Evolutionary conservation across 1,140 invertebrate genomes (phyloP).

Genomic region (Drosophila malerkotliana): DNA sequence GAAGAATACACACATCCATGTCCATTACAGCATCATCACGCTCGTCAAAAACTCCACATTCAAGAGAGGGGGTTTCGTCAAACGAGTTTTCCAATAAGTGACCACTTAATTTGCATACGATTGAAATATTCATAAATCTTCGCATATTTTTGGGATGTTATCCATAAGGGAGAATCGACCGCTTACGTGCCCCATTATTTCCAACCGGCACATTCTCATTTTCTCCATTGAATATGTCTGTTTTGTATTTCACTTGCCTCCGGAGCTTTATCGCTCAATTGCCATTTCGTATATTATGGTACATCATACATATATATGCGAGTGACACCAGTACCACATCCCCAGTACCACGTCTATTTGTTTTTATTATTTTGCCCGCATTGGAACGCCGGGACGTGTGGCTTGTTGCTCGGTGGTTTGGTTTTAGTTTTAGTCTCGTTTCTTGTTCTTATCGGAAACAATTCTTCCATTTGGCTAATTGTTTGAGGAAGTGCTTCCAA

Average conservation of each 20-base stretch:
- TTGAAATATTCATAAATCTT: constrained; percentile 47
- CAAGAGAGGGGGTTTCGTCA: constrained; percentile 3
- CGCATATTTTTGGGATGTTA: constrained; percentile 31
- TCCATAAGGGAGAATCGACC: constrained; percentile 23
- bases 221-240: constrained; percentile 19
- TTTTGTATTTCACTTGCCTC: constrained; percentile 39
- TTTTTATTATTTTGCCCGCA: constrained; percentile 55
- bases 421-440: constrained; percentile 16
- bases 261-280: constrained; percentile 51
- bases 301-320: constrained; percentile 6
- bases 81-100: constrained; percentile 33
- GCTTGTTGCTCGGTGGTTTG: background rate
- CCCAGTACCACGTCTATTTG: constrained; percentile 44
- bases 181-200: constrained; percentile 30
- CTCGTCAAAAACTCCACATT: constrained; percentile 1
- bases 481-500: constrained; percentile 63
- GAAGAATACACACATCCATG: background rate
- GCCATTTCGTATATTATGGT: constrained; percentile 12
- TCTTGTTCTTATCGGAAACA: constrained; percentile 52
- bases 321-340: constrained; percentile 9
- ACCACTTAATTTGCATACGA: constrained; percentile 40
- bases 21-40: constrained; percentile 10
- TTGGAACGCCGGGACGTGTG: constrained; percentile 4
- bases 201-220: constrained; percentile 24
- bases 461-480: constrained; percentile 70